phyloP scores from a whole-genome alignment of 2,888 invertebrate genomes.

The Limnephilus rhombicus region DNA sequence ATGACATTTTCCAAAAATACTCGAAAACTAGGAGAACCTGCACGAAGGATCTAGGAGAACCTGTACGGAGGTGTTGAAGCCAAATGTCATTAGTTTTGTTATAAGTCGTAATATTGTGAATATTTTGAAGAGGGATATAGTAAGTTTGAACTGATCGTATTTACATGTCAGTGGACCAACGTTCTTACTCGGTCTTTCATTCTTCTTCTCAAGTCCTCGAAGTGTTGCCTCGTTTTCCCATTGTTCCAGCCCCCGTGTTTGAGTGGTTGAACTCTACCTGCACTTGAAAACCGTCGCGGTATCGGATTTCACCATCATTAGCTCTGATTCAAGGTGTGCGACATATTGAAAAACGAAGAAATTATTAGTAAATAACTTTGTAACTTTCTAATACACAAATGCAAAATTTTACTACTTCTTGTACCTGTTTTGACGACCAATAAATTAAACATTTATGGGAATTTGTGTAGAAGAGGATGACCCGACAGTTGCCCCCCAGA shows the following conservation, averaged over 20 bases:
- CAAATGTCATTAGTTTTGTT: no score
- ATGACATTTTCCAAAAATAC: no score
- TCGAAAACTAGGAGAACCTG: no score
- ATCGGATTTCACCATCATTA: conserved; percentile 36
- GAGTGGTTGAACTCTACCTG: not conserved
- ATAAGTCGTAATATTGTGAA: no score
- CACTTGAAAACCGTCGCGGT: not conserved
- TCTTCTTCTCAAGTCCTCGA: not conserved
- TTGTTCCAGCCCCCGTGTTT: conserved; percentile 10
- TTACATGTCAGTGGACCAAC: not conserved
- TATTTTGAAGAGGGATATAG: not conserved
- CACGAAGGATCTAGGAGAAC: no score
- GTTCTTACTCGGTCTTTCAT: not conserved
- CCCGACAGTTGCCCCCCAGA: no score
- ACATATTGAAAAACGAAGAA: not conserved
- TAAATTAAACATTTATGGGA: no score
- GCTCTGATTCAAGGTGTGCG: conserved; percentile 23
- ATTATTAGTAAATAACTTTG: not conserved
- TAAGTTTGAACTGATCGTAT: not conserved
- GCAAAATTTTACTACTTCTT: not conserved
- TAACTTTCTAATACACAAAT: not conserved
- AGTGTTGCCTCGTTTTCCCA: not conserved
- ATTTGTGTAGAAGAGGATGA: not conserved
- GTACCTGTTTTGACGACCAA: not conserved
- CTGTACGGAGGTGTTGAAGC: no score